Evolutionary conservation across 1,140 invertebrate genomes (phyloP).

Genomic region (Mactra quadrangularis): DNA sequence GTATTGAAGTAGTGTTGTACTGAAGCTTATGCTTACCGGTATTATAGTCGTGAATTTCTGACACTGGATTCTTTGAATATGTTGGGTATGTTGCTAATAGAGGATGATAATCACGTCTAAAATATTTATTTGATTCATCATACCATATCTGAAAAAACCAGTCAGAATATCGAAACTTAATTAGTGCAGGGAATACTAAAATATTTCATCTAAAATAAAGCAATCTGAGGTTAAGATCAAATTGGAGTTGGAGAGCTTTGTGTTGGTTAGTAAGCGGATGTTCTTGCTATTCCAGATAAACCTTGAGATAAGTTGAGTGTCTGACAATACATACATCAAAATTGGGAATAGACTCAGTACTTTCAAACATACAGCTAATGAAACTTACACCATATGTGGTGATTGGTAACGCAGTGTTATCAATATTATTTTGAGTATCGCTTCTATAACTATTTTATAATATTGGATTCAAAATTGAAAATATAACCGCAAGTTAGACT

Average conservation of each 20-base stretch:
- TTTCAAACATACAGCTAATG: no score
- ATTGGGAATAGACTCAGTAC: no score
- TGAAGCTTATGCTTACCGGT: slow-evolving; percentile 26
- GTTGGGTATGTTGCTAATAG: background rate
- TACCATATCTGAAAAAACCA: slow-evolving; percentile 44
- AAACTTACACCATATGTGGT: no score
- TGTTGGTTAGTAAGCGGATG: background rate
- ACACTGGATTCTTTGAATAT: slow-evolving; percentile 28
- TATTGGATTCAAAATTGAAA: no score
- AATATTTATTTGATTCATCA: slow-evolving; percentile 33
- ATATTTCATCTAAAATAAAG: no score
- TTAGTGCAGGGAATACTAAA: no score
- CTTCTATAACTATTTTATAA: no score
- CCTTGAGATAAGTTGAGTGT: background rate
- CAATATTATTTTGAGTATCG: no score
- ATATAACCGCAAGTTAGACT: no score
- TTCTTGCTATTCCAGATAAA: background rate
- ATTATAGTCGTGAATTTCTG: slow-evolving; percentile 54
- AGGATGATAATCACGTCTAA: slow-evolving; percentile 39
- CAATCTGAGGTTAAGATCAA: background rate
- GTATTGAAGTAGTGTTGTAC: background rate
- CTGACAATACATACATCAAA: background rate
- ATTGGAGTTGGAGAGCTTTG: background rate
- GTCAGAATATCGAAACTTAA: no score
- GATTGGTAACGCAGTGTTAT: no score